Percentiles rank a stretch among this genome's conserved stretches.
These are phyloP conservation scores for Cyrtorhinus lividipennis DNA, from an alignment of 1,140 invertebrate species.

Conservation along the genomic window DNA sequence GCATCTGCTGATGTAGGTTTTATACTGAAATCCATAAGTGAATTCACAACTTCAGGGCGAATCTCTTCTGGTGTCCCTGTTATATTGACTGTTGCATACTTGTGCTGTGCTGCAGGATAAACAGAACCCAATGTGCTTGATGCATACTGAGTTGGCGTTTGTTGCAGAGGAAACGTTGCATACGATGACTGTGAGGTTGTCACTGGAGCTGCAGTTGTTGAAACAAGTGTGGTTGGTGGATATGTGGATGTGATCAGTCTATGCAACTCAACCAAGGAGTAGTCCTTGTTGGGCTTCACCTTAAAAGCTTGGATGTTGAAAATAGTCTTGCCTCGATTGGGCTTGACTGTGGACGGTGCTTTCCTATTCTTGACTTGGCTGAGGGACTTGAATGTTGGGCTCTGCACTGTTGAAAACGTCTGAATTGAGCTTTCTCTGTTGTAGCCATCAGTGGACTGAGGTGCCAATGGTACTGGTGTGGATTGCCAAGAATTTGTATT, in stretches of 20 bases:
- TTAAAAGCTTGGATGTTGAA: slow-evolving; percentile 22
- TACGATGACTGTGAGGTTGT: background rate
- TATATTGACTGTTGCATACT: slow-evolving; percentile 5
- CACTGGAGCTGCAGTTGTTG: background rate
- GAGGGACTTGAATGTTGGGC: background rate
- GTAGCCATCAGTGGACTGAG: background rate
- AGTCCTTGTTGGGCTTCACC: slow-evolving; percentile 20
- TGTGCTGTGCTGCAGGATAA: background rate
- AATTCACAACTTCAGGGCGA: slow-evolving; percentile 20
- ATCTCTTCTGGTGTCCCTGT: slow-evolving; percentile 13
- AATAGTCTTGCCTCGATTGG: slow-evolving; percentile 16
- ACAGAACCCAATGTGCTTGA: background rate
- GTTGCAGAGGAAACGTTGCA: background rate
- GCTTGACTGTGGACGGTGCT: background rate
- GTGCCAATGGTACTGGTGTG: too few species aligned
- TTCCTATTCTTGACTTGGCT: background rate
- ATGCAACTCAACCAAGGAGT: slow-evolving; percentile 21
- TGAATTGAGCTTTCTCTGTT: background rate
- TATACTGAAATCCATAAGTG: slow-evolving; percentile 15
- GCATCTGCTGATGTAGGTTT: slow-evolving; percentile 35
- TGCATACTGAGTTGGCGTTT: background rate
- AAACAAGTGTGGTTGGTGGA: background rate
- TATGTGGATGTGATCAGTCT: slow-evolving; percentile 3
- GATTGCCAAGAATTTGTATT: too few species aligned
- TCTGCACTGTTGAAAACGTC: background rate